Evolutionary conservation across 2,888 invertebrate species (phyloP).

Genomic region (Drosophila cognata): DNA sequence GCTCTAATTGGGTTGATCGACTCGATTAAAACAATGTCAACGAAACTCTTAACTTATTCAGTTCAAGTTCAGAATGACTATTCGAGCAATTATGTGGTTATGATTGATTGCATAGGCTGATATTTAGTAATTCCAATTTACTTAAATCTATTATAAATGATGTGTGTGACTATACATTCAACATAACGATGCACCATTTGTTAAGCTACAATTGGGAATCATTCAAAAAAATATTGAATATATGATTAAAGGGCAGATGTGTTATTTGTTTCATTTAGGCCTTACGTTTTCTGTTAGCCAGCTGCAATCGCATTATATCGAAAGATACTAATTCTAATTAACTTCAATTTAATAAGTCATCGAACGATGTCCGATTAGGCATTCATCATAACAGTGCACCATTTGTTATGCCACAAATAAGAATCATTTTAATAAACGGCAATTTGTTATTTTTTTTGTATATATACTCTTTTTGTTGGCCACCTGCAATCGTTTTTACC

Average conservation of each 20-base stretch:
- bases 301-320: neutral
- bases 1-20: conserved; percentile 33
- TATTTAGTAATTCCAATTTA: neutral
- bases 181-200: too few species aligned
- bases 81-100: neutral
- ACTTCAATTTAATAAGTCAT: neutral
- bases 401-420: neutral
- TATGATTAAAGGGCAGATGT: neutral
- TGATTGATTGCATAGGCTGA: neutral
- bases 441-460: too few species aligned
- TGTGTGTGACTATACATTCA: neutral
- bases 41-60: conserved; percentile 6
- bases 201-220: neutral
- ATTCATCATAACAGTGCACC: neutral
- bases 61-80: conserved; percentile 14
- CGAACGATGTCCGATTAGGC: neutral
- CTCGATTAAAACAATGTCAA: conserved; percentile 15
- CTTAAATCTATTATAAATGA: neutral
- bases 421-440: neutral
- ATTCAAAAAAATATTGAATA: neutral
- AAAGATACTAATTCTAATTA: neutral
- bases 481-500: neutral
- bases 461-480: neutral
- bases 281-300: neutral
- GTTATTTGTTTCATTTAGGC: neutral